phyloP scores from a whole-genome alignment of 1,140 invertebrate genomes.

The Brachionus asplanchnoidis region DNA sequence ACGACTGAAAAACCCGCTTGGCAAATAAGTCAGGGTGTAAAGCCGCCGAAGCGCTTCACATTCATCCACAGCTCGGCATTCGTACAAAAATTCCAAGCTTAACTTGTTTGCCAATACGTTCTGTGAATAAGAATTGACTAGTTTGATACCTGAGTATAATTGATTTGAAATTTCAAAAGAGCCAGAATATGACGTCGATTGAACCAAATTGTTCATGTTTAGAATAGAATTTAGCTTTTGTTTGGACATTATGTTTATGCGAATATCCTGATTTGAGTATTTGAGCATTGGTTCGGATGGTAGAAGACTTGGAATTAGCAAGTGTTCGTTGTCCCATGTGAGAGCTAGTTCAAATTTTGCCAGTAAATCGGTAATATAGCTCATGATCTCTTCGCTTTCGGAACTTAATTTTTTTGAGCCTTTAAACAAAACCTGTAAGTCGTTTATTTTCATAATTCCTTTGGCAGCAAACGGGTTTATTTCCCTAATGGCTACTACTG shows the following conservation, averaged over 20 bases:
- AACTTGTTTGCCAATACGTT: conserved; percentile 2
- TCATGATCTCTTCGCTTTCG: conserved; percentile 48
- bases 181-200: not conserved
- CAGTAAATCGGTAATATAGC: conserved; percentile 51
- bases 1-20: conserved; percentile 72
- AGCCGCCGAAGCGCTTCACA: conserved; percentile 53
- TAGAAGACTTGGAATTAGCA: conserved; percentile 84
- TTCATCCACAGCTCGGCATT: conserved; percentile 44
- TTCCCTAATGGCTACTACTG: conserved; percentile 88
- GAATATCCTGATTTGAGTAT: conserved; percentile 37
- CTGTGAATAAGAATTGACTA: conserved; percentile 8
- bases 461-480: conserved; percentile 89
- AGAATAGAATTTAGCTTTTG: conserved; percentile 6
- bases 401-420: conserved; percentile 50
- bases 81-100: conserved; percentile 27
- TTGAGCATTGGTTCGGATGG: conserved; percentile 68
- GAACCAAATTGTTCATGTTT: conserved; percentile 27
- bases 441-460: conserved; percentile 85
- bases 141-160: conserved; percentile 14
- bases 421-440: conserved; percentile 87
- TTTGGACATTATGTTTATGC: conserved; percentile 12
- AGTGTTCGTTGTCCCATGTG: conserved; percentile 84
- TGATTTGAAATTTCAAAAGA: not conserved
- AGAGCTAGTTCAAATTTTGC: conserved; percentile 94
- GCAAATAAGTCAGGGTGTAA: conserved; percentile 82